Percentiles rank a stretch among this genome's conserved stretches.
Conservation (phyloP, 2,113 vertebrate species). For the Heterotis niloticus region DNA sequence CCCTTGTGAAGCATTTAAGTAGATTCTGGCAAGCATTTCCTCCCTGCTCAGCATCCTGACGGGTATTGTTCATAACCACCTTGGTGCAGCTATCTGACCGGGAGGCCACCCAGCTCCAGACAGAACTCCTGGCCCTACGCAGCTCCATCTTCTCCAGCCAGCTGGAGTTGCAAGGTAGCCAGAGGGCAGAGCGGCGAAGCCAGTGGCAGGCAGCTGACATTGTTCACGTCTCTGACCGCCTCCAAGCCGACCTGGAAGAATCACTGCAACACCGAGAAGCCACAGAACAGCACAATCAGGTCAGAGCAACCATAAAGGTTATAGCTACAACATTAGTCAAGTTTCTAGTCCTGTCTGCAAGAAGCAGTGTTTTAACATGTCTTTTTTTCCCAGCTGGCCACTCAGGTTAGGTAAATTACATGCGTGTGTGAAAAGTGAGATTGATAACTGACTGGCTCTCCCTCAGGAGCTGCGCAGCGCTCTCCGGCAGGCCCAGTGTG, state of each 20-base stretch:
- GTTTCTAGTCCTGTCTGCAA: too few species aligned
- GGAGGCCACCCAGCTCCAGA: constrained; percentile 54
- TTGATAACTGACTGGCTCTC: neutral
- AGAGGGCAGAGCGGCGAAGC: constrained; percentile 64
- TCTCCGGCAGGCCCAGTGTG: constrained; percentile 68
- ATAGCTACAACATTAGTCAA: too few species aligned
- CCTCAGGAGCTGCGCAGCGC: constrained; percentile 74
- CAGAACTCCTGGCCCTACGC: constrained; percentile 72
- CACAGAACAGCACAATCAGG: constrained; percentile 78
- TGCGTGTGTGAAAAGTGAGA: neutral
- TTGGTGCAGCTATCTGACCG: constrained; percentile 44
- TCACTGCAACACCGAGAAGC: constrained; percentile 73
- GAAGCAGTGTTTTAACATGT: too few species aligned
- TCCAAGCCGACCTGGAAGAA: constrained; percentile 63
- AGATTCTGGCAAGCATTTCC: too few species aligned
- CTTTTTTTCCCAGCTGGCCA: too few species aligned
- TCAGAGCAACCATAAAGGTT: constrained; percentile 29
- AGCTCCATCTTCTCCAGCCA: constrained; percentile 77
- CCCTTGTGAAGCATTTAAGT: too few species aligned
- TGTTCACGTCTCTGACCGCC: constrained; percentile 57
- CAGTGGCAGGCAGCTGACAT: constrained; percentile 69
- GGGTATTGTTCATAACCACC: too few species aligned
- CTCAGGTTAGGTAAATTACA: too few species aligned
- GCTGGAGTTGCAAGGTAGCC: constrained; percentile 76
- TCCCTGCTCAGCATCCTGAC: too few species aligned